Evolutionary conservation across 2,888 invertebrate species (phyloP), one percentile per base, ranked within the genome.

Genomic region (Rambutsinella grinnellia): DNA sequence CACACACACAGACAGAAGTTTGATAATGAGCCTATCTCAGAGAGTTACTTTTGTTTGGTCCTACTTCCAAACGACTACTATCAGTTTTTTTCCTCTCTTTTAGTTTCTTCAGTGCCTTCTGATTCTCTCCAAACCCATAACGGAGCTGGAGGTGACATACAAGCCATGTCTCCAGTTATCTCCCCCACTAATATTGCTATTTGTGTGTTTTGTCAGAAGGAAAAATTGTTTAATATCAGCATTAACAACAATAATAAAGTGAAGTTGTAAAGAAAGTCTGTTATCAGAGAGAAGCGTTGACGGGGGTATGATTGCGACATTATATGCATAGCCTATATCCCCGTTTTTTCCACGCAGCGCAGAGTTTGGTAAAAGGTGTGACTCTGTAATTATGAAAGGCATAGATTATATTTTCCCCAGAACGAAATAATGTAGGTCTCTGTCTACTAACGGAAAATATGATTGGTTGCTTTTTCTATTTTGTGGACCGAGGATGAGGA

Each of bases 31-130:
- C 57, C 62, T 71, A 71, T 71, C 71, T 71, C 71, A 51, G 44
- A 26, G n/a, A n/a, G 53, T 10, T n/a, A 19, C 54, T 26, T 21
- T 15, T 65, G 71, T 47, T 65, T 68, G 53, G 46, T 66, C 66
- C 67, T 76, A 76, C 76, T 76, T 69, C 76, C 68, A 66, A 76
- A n/a, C n/a, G 47, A 57, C 76, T 76, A 76, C 76, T 76, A 76
- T 76, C 76, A 76, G 75, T 75, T 62, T 44, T 68, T 36, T 36
- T 36, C n/a, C n/a, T n/a, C 36, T 68, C 68, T 57, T 47, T 24
- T 67, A 36, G 15, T 75, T 61, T 66, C 68, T 67, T 62, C 70
- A 46, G 62, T 57, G 57, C 24, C 23, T 61, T 24, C 36, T 56
- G 23, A 24, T 67, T 49, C 19, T 51, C 57, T 44, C 46, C 26